Conservation (phyloP, 37 sponge, comb jelly and placozoan genomes). For the Dysidea cf. avara region DNA sequence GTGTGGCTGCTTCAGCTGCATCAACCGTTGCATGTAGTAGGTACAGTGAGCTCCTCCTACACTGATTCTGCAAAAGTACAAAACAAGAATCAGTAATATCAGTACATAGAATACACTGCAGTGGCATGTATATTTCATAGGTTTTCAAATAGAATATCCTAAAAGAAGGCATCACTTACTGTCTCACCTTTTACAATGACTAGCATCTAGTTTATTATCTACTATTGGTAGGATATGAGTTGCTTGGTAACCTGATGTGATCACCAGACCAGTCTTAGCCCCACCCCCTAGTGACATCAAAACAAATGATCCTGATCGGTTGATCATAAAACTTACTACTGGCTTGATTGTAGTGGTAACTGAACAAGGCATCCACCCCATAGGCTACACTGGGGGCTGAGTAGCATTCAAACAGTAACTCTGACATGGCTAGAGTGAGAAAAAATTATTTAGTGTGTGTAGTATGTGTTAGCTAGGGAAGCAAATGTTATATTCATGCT, state of each 20-base stretch:
- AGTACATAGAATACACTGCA: not conserved
- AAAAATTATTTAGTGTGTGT: not conserved
- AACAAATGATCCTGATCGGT: not conserved
- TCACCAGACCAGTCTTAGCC: conserved; percentile 54
- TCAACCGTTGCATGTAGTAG: conserved; percentile 73
- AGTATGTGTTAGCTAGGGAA: conserved; percentile 8
- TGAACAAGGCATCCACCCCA: conserved; percentile 87
- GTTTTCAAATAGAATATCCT: no score
- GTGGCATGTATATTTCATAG: no score
- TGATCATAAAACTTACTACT: not conserved
- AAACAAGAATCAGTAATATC: no score
- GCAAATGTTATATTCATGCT: no score
- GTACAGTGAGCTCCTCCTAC: conserved; percentile 77
- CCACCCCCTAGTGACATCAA: not conserved
- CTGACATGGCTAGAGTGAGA: conserved; percentile 56
- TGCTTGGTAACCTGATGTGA: conserved; percentile 80
- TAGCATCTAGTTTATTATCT: conserved; percentile 59
- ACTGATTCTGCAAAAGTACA: conserved; percentile 51
- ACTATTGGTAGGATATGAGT: conserved; percentile 85
- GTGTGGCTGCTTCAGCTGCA: conserved; percentile 77
- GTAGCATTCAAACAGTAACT: conserved; percentile 91
- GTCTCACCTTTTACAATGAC: conserved; percentile 69
- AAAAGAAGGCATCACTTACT: not conserved
- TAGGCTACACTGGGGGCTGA: conserved; percentile 74
- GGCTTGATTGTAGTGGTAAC: conserved; percentile 40